Conservation (phyloP, 2,797 vertebrate genomes). For the Tragelaphus oryx region DNA sequence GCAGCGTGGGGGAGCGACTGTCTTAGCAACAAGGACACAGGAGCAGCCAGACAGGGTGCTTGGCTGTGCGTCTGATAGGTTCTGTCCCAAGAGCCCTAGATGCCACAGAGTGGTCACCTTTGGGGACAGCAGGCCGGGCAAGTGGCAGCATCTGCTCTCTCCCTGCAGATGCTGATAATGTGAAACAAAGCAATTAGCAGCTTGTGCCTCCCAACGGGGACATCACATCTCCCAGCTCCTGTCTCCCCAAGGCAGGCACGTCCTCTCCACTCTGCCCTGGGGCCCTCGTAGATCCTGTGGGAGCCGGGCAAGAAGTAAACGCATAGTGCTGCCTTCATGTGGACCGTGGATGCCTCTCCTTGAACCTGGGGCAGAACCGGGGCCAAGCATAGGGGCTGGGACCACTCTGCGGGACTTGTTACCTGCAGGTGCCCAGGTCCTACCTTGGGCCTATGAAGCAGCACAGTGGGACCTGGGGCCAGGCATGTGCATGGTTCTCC, state of each 20-base stretch:
- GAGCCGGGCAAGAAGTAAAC: fast-evolving
- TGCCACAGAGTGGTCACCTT: not conserved
- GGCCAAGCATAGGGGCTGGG: not conserved
- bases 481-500: not conserved
- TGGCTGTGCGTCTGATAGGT: not conserved
- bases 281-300: not conserved
- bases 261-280: not conserved
- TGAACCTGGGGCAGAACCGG: not conserved
- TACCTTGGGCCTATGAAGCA: not conserved
- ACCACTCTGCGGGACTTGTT: not conserved
- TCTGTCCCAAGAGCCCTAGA: not conserved
- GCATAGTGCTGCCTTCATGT: not conserved
- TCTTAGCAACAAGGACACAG: not conserved
- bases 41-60: fast-evolving
- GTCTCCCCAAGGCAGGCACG: fast-evolving
- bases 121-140: not conserved
- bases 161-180: too few species aligned
- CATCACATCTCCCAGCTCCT: not conserved
- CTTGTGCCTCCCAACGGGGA: not conserved
- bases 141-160: not conserved
- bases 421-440: not conserved
- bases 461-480: not conserved
- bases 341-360: not conserved
- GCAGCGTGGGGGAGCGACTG: fast-evolving
- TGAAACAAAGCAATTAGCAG: not conserved